Evolutionary conservation across 2,888 invertebrate species (phyloP).

Genomic region (Arrhopalites spinosus): DNA sequence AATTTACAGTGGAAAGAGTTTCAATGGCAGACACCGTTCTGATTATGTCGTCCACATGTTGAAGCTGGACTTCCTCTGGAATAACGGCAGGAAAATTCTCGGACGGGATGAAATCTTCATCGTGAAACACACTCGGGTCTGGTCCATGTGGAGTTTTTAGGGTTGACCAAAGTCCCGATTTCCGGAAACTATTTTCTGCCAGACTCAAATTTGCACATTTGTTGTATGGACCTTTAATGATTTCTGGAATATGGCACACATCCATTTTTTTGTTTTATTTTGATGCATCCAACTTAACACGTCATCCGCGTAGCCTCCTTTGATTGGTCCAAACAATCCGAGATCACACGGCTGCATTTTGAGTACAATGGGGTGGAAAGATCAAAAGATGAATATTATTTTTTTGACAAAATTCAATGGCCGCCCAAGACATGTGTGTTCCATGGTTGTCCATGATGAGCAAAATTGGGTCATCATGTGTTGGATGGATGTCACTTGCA

Average conservation of each 20-base stretch:
- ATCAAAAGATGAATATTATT: conserved; percentile 56
- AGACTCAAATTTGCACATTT: background rate
- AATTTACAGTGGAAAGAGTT: no score
- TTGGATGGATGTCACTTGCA: conserved; percentile 57
- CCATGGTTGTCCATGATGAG: conserved; percentile 57
- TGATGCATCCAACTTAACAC: conserved; percentile 18
- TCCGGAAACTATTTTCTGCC: conserved; percentile 13
- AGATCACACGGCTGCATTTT: conserved; percentile 56
- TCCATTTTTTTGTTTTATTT: background rate
- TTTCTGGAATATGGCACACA: background rate
- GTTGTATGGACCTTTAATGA: conserved; percentile 16
- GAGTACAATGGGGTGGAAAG: conserved; percentile 57
- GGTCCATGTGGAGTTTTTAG: background rate
- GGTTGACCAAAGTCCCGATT: conserved; percentile 22
- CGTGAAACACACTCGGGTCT: background rate
- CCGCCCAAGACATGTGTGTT: conserved; percentile 56
- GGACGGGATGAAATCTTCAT: background rate
- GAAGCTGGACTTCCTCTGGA: background rate
- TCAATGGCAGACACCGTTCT: background rate
- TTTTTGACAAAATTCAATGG: conserved; percentile 49
- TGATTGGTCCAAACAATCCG: conserved; percentile 56
- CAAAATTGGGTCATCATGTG: conserved; percentile 57
- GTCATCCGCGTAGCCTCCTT: conserved; percentile 41
- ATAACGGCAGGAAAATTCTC: background rate
- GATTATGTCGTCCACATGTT: background rate